These are phyloP conservation scores for Schlechtendalia chinensis DNA, from an alignment of 1,140 invertebrate genomes.

Conservation along the genomic window DNA sequence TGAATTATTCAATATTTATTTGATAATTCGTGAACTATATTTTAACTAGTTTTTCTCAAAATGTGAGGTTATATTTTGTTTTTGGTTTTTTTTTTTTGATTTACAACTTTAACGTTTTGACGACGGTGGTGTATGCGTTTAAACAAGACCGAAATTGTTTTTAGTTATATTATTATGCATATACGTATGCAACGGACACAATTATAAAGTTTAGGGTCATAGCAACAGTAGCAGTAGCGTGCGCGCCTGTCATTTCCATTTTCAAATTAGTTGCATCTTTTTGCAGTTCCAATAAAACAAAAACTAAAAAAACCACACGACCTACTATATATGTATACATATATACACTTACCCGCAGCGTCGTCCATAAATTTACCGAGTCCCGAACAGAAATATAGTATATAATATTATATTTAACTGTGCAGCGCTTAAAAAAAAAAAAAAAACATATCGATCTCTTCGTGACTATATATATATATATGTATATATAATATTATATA, in stretches of 20 bases:
- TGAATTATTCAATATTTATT: no score
- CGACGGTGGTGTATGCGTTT: no score
- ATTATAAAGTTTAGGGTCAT: slow-evolving; percentile 33
- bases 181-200: slow-evolving; percentile 2
- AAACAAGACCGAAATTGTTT: slow-evolving; percentile 6
- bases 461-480: no score
- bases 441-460: background rate
- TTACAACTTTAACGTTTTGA: no score
- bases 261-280: slow-evolving; percentile 27
- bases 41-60: no score
- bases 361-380: slow-evolving; percentile 10
- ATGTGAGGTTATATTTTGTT: no score
- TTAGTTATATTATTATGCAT: slow-evolving; percentile 24
- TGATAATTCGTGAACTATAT: no score
- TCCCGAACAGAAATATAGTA: background rate
- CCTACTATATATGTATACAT: background rate
- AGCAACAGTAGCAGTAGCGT: no score
- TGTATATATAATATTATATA: no score
- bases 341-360: background rate
- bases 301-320: background rate
- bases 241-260: slow-evolving; percentile 40
- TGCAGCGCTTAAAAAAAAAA: background rate
- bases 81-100: no score
- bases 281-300: slow-evolving; percentile 28
- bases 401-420: background rate